Conservation (phyloP, 2,113 vertebrate genomes). For the Nyctereutes procyonoides region DNA sequence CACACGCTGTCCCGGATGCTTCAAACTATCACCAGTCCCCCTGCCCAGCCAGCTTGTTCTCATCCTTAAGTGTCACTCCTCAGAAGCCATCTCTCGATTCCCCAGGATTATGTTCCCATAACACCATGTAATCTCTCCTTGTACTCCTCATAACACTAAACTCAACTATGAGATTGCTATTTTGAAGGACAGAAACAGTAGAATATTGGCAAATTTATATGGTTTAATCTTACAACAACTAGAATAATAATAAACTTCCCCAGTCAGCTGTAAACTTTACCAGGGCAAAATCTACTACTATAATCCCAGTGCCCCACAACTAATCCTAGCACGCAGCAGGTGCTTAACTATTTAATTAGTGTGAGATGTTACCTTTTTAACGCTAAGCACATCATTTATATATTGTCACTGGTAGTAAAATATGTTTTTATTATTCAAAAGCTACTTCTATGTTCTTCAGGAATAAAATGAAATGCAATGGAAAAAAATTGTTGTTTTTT, state of each 20-base stretch:
- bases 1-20: background rate
- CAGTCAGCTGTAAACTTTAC: background rate
- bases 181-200: background rate
- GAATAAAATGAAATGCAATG: conserved; percentile 31
- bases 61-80: background rate
- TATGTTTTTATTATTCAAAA: conserved; percentile 39
- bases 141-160: background rate
- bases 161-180: background rate
- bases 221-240: background rate
- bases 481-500: background rate
- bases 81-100: background rate
- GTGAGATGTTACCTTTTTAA: background rate
- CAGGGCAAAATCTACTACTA: background rate
- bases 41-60: background rate
- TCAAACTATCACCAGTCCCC: background rate
- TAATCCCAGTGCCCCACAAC: background rate
- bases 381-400: background rate
- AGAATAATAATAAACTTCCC: background rate
- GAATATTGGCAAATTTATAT: background rate
- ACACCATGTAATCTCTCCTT: background rate
- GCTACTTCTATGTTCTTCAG: background rate
- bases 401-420: conserved; percentile 1
- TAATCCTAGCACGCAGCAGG: background rate
- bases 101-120: background rate
- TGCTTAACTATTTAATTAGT: background rate